Evolutionary conservation across 2,888 invertebrate genomes (phyloP).

Genomic region (Papilio demoleus): DNA sequence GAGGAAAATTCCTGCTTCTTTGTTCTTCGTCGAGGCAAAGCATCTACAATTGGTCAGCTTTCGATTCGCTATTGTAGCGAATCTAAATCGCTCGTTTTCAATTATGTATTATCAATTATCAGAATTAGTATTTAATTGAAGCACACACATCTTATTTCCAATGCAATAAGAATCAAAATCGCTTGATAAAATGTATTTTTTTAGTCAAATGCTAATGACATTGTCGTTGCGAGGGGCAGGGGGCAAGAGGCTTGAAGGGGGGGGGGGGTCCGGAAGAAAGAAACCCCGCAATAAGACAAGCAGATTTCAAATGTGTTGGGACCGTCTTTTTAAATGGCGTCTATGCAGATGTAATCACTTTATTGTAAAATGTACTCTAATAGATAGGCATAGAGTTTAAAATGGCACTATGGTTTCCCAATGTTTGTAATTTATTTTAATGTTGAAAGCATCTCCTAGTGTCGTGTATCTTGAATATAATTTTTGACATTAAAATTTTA

Average conservation of each 20-base stretch:
- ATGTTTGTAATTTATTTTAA: constrained; percentile 11
- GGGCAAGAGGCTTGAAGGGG: neutral
- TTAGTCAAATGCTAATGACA: constrained; percentile 2
- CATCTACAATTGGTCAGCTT: too few species aligned
- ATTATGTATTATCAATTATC: too few species aligned
- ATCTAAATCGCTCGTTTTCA: too few species aligned
- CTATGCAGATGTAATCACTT: constrained; percentile 2
- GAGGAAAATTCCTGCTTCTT: too few species aligned
- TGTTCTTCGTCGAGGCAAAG: too few species aligned
- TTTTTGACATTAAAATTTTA: neutral
- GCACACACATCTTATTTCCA: too few species aligned
- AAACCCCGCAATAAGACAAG: constrained; percentile 19
- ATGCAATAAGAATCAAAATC: too few species aligned
- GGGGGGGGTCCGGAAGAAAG: constrained; percentile 2
- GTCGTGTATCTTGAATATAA: neutral
- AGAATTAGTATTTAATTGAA: too few species aligned
- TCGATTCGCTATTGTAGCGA: too few species aligned
- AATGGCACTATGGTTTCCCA: neutral
- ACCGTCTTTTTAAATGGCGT: constrained; percentile 5
- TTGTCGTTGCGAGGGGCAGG: neutral
- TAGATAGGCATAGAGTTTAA: neutral
- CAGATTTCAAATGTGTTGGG: constrained; percentile 21
- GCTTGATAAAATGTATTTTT: too few species aligned
- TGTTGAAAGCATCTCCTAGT: neutral
- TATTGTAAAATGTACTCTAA: constrained; percentile 4